Evolutionary conservation across 2,888 invertebrate genomes (phyloP).

Genomic region (Barypeithes pellucidus): DNA sequence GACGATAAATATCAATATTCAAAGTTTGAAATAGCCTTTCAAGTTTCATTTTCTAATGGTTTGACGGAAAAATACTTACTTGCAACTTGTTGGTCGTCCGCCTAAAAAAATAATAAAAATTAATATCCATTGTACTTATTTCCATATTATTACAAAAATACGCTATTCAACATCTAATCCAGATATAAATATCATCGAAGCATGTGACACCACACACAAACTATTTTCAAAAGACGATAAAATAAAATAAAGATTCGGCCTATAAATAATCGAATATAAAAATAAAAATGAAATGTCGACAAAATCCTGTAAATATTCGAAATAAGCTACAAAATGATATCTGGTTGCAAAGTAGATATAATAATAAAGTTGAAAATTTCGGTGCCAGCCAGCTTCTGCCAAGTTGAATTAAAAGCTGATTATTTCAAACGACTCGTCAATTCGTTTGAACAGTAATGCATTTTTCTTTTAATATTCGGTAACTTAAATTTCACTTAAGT

Average conservation of each 20-base stretch:
- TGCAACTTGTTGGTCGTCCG: conserved; percentile 67
- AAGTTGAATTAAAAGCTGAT: conserved; percentile 46
- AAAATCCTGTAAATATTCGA: conserved; percentile 28
- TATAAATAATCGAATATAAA: conserved; percentile 33
- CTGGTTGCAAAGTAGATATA: conserved; percentile 36
- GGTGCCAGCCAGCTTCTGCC: conserved; percentile 34
- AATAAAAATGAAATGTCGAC: conserved; percentile 35
- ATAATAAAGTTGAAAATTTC: conserved; percentile 37
- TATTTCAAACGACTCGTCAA: conserved; percentile 44
- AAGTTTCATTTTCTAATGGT: background rate
- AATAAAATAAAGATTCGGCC: conserved; percentile 3
- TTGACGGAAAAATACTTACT: conserved; percentile 64
- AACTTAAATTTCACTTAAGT: background rate
- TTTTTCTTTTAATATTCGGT: too few species aligned
- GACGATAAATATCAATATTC: too few species aligned
- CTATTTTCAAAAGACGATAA: conserved; percentile 32
- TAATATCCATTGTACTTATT: background rate
- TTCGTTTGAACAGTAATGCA: conserved; percentile 1
- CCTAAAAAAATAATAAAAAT: conserved; percentile 60
- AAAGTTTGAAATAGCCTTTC: too few species aligned
- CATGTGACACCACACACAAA: background rate
- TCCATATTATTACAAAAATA: conserved; percentile 1
- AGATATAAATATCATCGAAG: background rate
- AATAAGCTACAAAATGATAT: conserved; percentile 42
- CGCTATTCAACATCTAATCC: background rate